Evolutionary conservation across 2,113 vertebrate species (phyloP).

Genomic region (Dipodomys merriami): DNA sequence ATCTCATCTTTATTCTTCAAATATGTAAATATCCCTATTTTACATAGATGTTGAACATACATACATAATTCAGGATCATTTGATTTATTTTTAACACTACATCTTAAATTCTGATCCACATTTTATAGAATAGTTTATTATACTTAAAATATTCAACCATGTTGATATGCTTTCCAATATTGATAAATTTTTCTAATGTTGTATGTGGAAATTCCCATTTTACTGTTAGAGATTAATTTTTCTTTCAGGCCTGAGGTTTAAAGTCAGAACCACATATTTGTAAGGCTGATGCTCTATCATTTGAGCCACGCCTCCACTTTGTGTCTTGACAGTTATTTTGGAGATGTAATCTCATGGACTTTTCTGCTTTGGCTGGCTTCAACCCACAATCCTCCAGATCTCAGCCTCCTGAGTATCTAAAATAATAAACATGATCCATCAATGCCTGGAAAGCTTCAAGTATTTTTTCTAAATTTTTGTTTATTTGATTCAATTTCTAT

Average conservation of each 20-base stretch:
- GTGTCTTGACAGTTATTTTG: too few species aligned
- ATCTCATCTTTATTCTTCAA: conserved; percentile 6
- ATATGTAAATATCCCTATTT: not conserved
- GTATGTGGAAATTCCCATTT: not conserved
- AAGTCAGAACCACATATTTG: too few species aligned
- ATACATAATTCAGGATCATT: not conserved
- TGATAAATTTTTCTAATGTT: not conserved
- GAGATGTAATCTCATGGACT: too few species aligned
- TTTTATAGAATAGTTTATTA: not conserved
- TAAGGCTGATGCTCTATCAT: too few species aligned
- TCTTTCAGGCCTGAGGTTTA: not conserved
- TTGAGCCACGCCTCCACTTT: too few species aligned
- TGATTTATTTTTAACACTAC: not conserved
- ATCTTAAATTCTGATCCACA: not conserved
- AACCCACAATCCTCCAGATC: too few species aligned
- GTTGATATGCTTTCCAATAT: not conserved
- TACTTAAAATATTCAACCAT: conserved; percentile 25
- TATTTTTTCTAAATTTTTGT: too few species aligned
- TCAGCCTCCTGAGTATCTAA: too few species aligned
- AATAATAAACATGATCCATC: too few species aligned
- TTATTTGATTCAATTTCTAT: too few species aligned
- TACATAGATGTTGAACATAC: not conserved
- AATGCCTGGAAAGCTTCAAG: too few species aligned
- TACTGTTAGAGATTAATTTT: not conserved
- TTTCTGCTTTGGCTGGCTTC: too few species aligned